phyloP scores from a whole-genome alignment of 1,140 invertebrate genomes.

The Musca domestica region DNA sequence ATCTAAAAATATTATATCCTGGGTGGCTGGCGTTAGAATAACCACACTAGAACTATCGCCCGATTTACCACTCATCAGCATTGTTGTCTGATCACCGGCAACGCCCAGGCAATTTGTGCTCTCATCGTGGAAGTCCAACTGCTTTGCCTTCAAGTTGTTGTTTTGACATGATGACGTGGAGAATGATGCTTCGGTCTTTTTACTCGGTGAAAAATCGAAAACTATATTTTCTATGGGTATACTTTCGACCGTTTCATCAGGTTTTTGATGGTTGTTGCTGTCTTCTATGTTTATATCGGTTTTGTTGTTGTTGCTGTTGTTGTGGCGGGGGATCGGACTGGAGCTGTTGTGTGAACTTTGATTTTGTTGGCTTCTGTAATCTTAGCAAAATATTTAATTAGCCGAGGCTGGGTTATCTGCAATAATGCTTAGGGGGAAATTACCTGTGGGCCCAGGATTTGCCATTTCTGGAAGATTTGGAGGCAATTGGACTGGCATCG shows the following conservation, averaged over 20 bases:
- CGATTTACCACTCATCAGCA: neutral
- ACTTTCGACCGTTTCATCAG: too few species aligned
- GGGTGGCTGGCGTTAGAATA: conserved; percentile 37
- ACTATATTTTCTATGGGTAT: neutral
- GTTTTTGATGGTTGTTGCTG: too few species aligned
- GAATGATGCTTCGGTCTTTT: conserved; percentile 9
- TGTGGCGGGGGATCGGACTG: neutral
- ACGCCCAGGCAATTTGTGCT: neutral
- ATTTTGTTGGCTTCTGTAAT: conserved; percentile 20
- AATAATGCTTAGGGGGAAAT: too few species aligned
- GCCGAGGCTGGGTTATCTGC: too few species aligned
- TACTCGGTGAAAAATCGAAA: conserved; percentile 9
- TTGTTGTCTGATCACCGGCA: neutral
- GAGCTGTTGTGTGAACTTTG: neutral
- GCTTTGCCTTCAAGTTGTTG: neutral
- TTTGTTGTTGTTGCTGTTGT: neutral
- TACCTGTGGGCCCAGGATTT: neutral
- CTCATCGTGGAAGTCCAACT: conserved; percentile 1
- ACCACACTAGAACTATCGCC: conserved; percentile 34
- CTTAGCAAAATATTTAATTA: conserved; percentile 4
- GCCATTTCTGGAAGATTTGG: neutral
- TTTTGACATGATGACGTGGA: too few species aligned
- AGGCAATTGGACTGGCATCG: conserved; percentile 38
- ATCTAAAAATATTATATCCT: conserved; percentile 47
- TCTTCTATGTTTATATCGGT: too few species aligned